Conservation (phyloP, 2,113 vertebrate species). For the Atlantisia rogersi region DNA sequence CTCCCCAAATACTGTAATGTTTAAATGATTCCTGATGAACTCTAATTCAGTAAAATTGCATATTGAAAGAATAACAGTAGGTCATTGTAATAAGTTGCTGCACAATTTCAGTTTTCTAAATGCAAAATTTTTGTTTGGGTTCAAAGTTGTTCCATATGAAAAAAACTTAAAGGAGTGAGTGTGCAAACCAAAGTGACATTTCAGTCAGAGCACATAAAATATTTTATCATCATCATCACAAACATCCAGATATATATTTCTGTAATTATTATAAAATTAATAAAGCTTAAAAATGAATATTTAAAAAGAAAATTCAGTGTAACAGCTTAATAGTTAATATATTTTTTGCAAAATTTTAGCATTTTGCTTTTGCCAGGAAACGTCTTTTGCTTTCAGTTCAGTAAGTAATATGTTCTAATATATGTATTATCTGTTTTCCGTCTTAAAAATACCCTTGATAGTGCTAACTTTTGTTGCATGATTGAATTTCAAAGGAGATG, state of each 20-base stretch:
- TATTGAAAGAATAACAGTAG: background rate
- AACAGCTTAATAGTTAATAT: background rate
- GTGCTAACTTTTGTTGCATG: background rate
- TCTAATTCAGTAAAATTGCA: accelerated
- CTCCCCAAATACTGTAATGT: background rate
- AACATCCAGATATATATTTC: background rate
- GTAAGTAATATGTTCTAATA: background rate
- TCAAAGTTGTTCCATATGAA: background rate
- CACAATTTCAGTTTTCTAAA: background rate
- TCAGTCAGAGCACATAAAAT: background rate
- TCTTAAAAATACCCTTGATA: background rate
- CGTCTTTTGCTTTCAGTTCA: background rate
- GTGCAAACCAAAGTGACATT: background rate
- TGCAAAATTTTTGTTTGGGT: background rate
- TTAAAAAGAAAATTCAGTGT: background rate
- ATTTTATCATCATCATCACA: background rate
- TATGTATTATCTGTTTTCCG: background rate
- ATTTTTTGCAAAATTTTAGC: background rate
- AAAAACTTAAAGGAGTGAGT: background rate
- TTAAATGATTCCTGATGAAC: background rate
- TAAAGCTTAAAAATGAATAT: background rate
- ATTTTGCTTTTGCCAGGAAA: background rate
- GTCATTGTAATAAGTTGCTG: background rate
- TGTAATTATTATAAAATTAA: background rate
- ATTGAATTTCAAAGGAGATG: background rate